Conservation (phyloP, 2,113 vertebrate genomes). For the Channa argus region DNA sequence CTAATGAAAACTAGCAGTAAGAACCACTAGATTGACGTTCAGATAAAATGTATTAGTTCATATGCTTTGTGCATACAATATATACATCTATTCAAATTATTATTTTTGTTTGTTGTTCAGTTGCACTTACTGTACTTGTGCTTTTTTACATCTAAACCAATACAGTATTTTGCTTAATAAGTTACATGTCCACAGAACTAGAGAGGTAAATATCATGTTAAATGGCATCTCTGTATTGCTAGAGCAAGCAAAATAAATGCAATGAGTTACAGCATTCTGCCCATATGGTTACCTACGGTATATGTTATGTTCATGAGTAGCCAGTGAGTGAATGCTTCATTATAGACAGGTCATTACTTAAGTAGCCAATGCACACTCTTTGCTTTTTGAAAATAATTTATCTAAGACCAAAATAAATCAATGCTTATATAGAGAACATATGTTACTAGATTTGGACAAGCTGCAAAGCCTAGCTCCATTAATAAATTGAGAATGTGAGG, state of each 20-base stretch:
- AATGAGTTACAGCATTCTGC: constrained; percentile 44
- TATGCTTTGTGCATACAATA: neutral
- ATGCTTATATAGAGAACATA: constrained; percentile 83
- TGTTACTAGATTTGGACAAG: constrained; percentile 80
- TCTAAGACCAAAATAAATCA: constrained; percentile 81
- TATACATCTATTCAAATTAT: neutral
- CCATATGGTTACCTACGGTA: constrained; percentile 46
- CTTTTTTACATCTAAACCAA: no score
- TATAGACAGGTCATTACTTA: constrained; percentile 81
- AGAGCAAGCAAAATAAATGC: constrained; percentile 47
- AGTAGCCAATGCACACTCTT: constrained; percentile 65
- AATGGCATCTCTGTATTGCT: constrained; percentile 29
- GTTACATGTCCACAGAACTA: neutral
- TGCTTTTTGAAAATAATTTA: constrained; percentile 76
- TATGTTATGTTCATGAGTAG: constrained; percentile 70
- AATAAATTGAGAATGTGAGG: constrained; percentile 84
- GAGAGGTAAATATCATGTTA: constrained; percentile 1
- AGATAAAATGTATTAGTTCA: no score
- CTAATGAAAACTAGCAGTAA: no score
- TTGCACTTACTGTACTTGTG: neutral
- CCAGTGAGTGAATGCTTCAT: constrained; percentile 69
- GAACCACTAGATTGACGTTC: no score
- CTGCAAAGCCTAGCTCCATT: constrained; percentile 80
- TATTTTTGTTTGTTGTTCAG: neutral
- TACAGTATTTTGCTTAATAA: neutral